Percentiles rank a stretch among this genome's conserved stretches.
phyloP scores from a whole-genome alignment of 2,113 vertebrate species.

The Sapayoa aenigma region DNA sequence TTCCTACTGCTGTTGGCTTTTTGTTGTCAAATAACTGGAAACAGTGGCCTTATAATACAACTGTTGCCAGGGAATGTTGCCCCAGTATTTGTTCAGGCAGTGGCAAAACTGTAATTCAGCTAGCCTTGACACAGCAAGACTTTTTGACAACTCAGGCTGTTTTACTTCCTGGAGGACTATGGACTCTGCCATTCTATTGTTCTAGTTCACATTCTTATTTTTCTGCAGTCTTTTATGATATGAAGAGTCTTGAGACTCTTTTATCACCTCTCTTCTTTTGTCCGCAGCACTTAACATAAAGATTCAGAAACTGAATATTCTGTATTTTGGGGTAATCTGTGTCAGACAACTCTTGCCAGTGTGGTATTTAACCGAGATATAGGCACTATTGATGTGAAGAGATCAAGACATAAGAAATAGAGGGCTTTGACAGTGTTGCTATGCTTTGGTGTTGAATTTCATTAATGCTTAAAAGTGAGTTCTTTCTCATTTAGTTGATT shows the following conservation, averaged over 20 bases:
- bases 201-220: slow-evolving; percentile 28
- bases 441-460: not conserved
- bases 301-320: not conserved
- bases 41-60: not conserved
- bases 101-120: not conserved
- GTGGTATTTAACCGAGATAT: not conserved
- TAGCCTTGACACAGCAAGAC: not conserved
- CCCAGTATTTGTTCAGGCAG: not conserved
- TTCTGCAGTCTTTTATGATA: not conserved
- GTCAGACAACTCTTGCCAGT: not conserved
- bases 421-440: not conserved
- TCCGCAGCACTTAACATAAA: not conserved
- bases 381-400: not conserved
- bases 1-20: not conserved
- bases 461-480: not conserved
- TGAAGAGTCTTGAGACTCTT: not conserved
- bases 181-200: not conserved
- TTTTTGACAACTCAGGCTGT: not conserved
- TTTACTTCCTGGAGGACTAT: not conserved
- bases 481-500: not conserved
- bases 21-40: slow-evolving; percentile 23
- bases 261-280: not conserved
- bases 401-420: not conserved
- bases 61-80: not conserved
- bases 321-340: not conserved